Evolutionary conservation across 2,888 invertebrate species (phyloP).

Genomic region (Thysanoteuthis rhombus): DNA sequence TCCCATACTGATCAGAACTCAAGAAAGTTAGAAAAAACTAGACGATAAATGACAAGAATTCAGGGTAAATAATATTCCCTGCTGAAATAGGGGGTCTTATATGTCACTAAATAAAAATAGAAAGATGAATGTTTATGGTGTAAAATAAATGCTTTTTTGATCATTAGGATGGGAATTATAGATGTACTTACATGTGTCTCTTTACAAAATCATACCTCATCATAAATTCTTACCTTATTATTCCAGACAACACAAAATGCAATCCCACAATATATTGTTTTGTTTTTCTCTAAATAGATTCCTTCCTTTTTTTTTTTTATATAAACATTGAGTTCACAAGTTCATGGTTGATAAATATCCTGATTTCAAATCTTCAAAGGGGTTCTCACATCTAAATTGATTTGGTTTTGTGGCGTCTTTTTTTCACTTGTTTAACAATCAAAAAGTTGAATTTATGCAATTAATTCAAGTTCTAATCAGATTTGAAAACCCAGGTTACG

Average conservation of each 20-base stretch:
- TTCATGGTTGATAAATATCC: neutral
- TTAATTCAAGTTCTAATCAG: neutral
- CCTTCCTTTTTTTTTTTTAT: neutral
- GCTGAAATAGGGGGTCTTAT: no score
- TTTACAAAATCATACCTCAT: neutral
- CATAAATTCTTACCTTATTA: neutral
- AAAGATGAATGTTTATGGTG: no score
- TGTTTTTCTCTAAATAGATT: neutral
- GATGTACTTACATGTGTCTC: no score
- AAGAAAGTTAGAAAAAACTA: no score
- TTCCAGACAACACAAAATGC: neutral
- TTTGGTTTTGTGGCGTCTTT: neutral
- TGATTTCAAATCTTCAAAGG: neutral
- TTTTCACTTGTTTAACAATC: neutral
- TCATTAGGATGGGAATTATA: no score
- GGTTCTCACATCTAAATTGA: neutral
- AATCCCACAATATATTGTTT: neutral
- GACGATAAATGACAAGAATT: no score
- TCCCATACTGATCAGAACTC: no score
- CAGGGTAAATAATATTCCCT: no score
- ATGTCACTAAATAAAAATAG: no score
- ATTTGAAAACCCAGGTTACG: neutral
- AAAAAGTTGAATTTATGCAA: neutral
- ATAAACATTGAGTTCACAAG: neutral
- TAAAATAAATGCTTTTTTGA: no score